These are phyloP conservation scores for Cryptocephalus moraei DNA, from an alignment of 2,888 invertebrate species.

Conservation along the genomic window DNA sequence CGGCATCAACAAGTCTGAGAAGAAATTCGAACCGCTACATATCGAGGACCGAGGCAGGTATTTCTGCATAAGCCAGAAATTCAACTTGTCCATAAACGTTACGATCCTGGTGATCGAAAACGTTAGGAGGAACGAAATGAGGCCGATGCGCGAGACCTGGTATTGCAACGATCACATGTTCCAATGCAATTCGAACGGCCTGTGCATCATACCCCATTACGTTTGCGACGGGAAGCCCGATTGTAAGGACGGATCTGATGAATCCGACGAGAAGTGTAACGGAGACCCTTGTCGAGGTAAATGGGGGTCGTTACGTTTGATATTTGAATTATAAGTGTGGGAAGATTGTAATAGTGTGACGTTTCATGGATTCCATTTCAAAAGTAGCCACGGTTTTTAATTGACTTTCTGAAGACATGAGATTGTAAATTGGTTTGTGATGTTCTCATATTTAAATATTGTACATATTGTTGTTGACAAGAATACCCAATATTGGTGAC, in stretches of 20 bases:
- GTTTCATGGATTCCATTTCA: too few species aligned
- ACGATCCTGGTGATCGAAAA: conserved; percentile 26
- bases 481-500: too few species aligned
- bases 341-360: too few species aligned
- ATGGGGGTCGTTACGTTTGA: too few species aligned
- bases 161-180: conserved; percentile 34
- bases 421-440: too few species aligned
- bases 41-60: conserved; percentile 30
- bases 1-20: conserved; percentile 28
- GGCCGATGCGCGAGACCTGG: conserved; percentile 18
- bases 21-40: conserved; percentile 27
- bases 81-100: conserved; percentile 26
- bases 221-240: conserved; percentile 44
- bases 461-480: too few species aligned
- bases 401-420: too few species aligned
- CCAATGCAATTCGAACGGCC: conserved; percentile 27
- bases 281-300: conserved; percentile 39
- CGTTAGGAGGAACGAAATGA: conserved; percentile 14
- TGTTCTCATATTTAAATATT: too few species aligned
- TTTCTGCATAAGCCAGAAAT: conserved; percentile 32
- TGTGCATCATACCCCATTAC: conserved; percentile 41
- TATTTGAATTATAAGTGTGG: too few species aligned
- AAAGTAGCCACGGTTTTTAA: too few species aligned
- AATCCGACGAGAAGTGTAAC: conserved; percentile 33
- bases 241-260: conserved; percentile 44